A percentile compares a stretch with the other conserved stretches of the same genome.
Evolutionary conservation across 2,113 vertebrate genomes (phyloP).

Genomic region (Dasypus novemcinctus): DNA sequence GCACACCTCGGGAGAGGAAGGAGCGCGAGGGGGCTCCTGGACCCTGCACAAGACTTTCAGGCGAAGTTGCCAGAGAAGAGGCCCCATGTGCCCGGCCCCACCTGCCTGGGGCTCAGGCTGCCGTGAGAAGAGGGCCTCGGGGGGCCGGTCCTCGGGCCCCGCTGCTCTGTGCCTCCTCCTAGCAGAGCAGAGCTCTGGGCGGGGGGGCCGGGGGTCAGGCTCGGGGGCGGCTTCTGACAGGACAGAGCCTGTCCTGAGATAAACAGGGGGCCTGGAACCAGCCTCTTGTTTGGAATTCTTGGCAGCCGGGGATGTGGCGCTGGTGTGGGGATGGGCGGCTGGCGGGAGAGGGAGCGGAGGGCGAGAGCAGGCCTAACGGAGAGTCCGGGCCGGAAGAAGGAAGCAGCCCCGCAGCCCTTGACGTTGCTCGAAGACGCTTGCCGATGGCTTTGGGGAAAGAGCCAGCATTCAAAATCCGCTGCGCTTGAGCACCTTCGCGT

Average conservation of each 20-base stretch:
- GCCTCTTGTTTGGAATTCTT: slow-evolving; percentile 74
- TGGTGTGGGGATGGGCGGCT: not conserved
- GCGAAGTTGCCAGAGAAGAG: not conserved
- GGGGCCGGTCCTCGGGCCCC: not conserved
- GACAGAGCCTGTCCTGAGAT: slow-evolving; percentile 66
- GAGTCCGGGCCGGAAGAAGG: not conserved
- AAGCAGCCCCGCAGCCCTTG: not conserved
- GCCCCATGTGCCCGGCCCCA: not conserved
- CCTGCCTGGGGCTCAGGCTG: not conserved
- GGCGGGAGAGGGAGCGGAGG: not conserved
- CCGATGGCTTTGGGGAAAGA: not conserved
- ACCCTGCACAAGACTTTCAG: not conserved
- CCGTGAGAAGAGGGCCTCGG: not conserved
- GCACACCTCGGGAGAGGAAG: not conserved
- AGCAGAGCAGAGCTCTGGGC: slow-evolving; percentile 40
- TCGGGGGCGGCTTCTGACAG: slow-evolving; percentile 68
- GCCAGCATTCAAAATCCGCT: not conserved
- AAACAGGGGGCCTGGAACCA: slow-evolving; percentile 67
- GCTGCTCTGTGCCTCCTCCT: slow-evolving; percentile 66
- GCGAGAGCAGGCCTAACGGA: not conserved
- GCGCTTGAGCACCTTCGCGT: not conserved
- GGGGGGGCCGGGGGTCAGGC: slow-evolving; percentile 69
- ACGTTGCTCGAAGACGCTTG: not conserved
- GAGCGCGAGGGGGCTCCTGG: not conserved
- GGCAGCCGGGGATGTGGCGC: not conserved